Evolutionary conservation across 2,797 vertebrate genomes (phyloP).

Genomic region (Acipenser ruthenus): DNA sequence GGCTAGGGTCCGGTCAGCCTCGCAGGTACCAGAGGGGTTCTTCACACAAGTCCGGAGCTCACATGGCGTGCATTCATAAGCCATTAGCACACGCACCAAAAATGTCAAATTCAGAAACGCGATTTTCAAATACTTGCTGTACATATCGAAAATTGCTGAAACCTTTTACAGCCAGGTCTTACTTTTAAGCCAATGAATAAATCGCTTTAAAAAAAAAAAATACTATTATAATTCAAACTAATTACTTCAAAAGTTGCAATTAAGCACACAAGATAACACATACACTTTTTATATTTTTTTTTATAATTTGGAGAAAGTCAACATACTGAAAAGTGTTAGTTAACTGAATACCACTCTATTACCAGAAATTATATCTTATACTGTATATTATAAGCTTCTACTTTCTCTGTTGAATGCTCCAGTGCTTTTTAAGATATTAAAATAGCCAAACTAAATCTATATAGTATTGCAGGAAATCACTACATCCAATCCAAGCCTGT

Average conservation of each 20-base stretch:
- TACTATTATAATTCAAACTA: background rate
- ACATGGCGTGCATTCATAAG: conserved; percentile 56
- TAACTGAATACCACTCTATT: background rate
- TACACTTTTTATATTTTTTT: background rate
- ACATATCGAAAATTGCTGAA: conserved; percentile 38
- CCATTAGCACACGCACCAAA: conserved; percentile 41
- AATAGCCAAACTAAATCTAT: background rate
- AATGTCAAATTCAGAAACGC: conserved; percentile 39
- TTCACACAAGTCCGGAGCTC: conserved; percentile 48
- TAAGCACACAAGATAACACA: background rate
- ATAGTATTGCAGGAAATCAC: conserved; percentile 5
- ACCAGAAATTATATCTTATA: background rate
- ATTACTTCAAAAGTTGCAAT: conserved; percentile 33
- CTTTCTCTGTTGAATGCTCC: background rate
- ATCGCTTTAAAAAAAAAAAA: conserved; percentile 10
- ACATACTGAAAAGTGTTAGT: too few species aligned
- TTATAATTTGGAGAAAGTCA: background rate
- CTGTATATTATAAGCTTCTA: background rate
- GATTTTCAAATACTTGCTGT: conserved; percentile 31
- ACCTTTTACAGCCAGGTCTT: conserved; percentile 17
- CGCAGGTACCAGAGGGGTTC: conserved; percentile 43
- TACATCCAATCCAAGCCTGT: conserved; percentile 26
- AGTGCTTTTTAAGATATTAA: background rate
- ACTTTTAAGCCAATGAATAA: conserved; percentile 28
- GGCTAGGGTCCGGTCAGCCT: conserved; percentile 44